Evolutionary conservation across 2,888 invertebrate genomes (phyloP), one percentile per base, ranked within the genome.

Genomic region (Nymphalis c-album): DNA sequence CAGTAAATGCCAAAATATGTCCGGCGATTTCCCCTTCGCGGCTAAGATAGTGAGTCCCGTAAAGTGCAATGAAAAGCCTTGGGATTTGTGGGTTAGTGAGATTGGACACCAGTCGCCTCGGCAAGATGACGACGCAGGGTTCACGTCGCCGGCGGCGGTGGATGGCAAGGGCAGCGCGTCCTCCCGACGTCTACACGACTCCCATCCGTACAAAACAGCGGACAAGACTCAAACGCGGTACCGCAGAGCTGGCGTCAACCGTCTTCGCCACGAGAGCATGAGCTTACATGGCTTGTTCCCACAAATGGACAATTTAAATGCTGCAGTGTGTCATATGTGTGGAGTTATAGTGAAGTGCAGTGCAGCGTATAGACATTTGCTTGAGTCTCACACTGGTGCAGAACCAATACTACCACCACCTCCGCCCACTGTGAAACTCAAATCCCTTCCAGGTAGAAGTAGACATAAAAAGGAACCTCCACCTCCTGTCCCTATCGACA

Each of bases 301-400:
- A 31, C 95, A 96, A 79, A 94, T 94, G 86, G 96, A 96, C 87
- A 93, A 94, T 71, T 94, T 96, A 77, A 95, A 95, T 82, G 94
- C 96, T 71, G 96, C 96, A 70, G 94, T 96, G 76, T 97, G 97
- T 87, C 95, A 95, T 85, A 93, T 95, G 84, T 97, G 97, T 85
- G 95, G 94, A 74, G 94, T 95, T 74, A 94, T 95, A 81, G 94
- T 96, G 77, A 96, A 96, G 88, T 96, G 96, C 77, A 95, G 96
- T 84, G 96, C 96, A 61, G 94, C 96, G 63, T 94, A 94, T 78
- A 93, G 94, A 81, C 97, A 97, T 85, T 94, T 96, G 86, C 93
- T 94, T 76, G 92, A 92, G 77, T 91, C 93, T 71, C 94, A 94
- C 81, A 83, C 85, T 4, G 83, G 83, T 67, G 73, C 82, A 35